A percentile compares a stretch with the other conserved stretches of the same genome.
Conservation (phyloP, 2,888 invertebrate genomes). For the Callimorpha dominula region DNA sequence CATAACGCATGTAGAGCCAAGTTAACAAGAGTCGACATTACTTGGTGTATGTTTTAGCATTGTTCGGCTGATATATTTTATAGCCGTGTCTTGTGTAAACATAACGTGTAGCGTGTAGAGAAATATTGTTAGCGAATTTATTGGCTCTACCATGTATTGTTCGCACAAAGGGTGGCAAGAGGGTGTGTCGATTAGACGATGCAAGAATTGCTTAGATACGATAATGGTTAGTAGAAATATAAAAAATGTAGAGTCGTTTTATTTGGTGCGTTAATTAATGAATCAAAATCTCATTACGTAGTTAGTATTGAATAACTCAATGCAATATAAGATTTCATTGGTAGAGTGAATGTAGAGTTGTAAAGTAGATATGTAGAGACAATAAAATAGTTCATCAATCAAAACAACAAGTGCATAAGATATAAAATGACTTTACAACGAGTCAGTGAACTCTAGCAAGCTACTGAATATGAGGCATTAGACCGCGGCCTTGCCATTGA, state of each 20-base stretch:
- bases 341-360: neutral
- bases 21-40: slow-evolving; percentile 74
- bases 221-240: neutral
- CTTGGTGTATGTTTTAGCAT: slow-evolving; percentile 80
- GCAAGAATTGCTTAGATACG: slow-evolving; percentile 30
- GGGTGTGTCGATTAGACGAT: slow-evolving; percentile 55
- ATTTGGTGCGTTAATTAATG: neutral
- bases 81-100: slow-evolving; percentile 84
- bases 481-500: slow-evolving; percentile 74
- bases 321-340: neutral
- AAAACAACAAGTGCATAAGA: slow-evolving; percentile 18
- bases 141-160: slow-evolving; percentile 78
- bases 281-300: neutral
- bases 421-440: slow-evolving; percentile 28
- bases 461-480: slow-evolving; percentile 60
- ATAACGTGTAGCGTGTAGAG: slow-evolving; percentile 76
- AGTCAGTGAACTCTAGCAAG: slow-evolving; percentile 57
- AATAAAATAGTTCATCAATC: slow-evolving; percentile 21
- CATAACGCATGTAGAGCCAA: slow-evolving; percentile 70
- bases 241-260: slow-evolving; percentile 5
- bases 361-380: slow-evolving; percentile 12
- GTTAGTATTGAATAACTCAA: neutral
- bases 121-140: slow-evolving; percentile 84
- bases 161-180: slow-evolving; percentile 64
- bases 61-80: slow-evolving; percentile 83